Evolutionary conservation across 1,140 invertebrate species (phyloP), one percentile per base, ranked within the genome.

Genomic region (Gryon sp.): DNA sequence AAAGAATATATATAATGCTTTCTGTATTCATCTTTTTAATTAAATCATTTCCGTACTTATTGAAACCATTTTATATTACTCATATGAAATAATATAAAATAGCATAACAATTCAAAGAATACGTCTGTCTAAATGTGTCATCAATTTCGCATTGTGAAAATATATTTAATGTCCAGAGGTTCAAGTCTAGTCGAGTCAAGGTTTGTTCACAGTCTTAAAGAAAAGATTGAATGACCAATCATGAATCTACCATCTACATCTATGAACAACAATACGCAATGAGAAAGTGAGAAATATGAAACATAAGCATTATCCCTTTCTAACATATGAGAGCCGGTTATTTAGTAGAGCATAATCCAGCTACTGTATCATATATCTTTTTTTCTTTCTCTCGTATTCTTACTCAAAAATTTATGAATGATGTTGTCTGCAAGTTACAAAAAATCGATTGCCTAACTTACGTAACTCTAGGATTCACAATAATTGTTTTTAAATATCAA

Each of bases 281-380:
- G 66, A 73, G 75, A 68, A 78, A 78, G 57, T 78, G 75, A 62
- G 57, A 63, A 78, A 78, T 68, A 63, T 78, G 57, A 53, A 50
- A 72, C 68, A 66, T 43, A 19, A 45, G 59, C 30, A 65, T 66
- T 69, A 72, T 77, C 55, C 52, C 52, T 69, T 65, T 69, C 50
- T 59, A 69, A 59, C 50, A 52, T 26, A 65, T 15, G 43, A 50
- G 50, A 69, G 57, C 40, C 50, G 57, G 41, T 76, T 76, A 69
- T 76, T 69, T 59, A 70, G 40, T 76, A 68, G 62, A 68, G 48
- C 53, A 38, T 60, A 69, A 73, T 73, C 63, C 63, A 60, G 69
- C 69, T 73, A 78, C 76, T 43, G 76, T 69, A 52, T 59, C 50
- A 32, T 69, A 43, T 55, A 48, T 66, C 19, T n/a, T n/a, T n/a